Conservation (phyloP, 2,113 vertebrate genomes). For the Semnornis frantzii region DNA sequence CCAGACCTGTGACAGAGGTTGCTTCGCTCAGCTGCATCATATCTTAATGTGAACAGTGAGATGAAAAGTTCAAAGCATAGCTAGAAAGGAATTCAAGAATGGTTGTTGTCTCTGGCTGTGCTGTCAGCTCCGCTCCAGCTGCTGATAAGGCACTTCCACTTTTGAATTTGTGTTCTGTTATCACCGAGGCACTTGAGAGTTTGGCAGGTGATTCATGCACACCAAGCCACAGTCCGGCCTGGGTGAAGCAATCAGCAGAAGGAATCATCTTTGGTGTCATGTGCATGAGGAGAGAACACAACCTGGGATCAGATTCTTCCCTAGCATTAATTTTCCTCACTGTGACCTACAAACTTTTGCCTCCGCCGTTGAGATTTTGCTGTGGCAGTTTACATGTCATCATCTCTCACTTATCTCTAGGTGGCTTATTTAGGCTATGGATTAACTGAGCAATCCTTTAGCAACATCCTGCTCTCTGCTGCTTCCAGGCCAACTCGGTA, state of each 20-base stretch:
- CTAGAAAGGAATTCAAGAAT: background rate
- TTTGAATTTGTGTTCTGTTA: background rate
- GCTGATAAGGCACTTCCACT: background rate
- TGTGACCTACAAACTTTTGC: background rate
- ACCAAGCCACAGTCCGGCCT: background rate
- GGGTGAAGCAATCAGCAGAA: background rate
- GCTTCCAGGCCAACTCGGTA: background rate
- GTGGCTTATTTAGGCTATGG: background rate
- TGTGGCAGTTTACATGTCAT: background rate
- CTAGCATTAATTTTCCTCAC: background rate
- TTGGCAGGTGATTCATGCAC: conserved; percentile 28
- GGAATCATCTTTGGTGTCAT: background rate
- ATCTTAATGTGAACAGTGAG: background rate
- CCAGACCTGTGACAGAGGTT: background rate
- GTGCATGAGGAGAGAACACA: accelerated
- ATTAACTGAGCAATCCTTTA: background rate
- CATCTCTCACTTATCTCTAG: background rate
- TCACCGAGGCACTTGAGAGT: background rate
- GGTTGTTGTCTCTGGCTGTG: background rate
- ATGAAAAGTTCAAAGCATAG: accelerated
- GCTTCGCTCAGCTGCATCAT: background rate
- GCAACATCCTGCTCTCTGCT: background rate
- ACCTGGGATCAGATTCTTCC: background rate
- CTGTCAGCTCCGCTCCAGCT: background rate
- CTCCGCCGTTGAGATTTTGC: background rate